Base-by-base conservation (phyloP, 1,140 invertebrate species). In the Megalonaias nervosa region DNA sequence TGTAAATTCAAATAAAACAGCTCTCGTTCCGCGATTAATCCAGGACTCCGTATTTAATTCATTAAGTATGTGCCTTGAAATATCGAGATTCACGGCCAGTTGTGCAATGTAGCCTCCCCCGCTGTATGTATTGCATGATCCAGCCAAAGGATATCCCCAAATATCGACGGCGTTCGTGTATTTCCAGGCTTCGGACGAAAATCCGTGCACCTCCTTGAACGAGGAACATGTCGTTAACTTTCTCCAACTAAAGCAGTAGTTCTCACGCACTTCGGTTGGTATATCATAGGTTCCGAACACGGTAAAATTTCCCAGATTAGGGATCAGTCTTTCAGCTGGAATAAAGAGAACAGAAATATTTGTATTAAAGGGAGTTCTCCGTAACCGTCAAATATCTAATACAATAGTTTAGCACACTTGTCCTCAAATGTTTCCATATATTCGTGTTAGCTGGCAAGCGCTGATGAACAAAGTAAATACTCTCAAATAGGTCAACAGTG, bases 1-100 rank as follows among this genome's bases (percentile, higher is more conserved):
- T 17, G 91, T 91, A 80, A 92, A 92, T 73, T 93, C 92, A 13
- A 92, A 83, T 74, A 93, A 89, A 38, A 93, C 85, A 11, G 92
- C 92, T 82, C 92, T 82, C 1, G 93, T 93, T 21, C 88, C 81
- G n/a, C 86, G 75, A 80, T 93, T 92, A n/a, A 93, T 85, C 93
- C 93, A 93, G 1, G 79, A 82, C 60, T 86, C 74, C 0, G 83
- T 71, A 31, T 90, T 79, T 11, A 93, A 75, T 57, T 88, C 82
- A 15, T 88, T 75, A 12, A 93, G 69, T 55, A 81, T 81, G 59
- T 75, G 60, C 59, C 65, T 68, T 70, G 81, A 70, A 57, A 84
- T 60, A 74, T 84, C 76, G n/a, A 67, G 75, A 68, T 87, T 85
- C 9, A 86, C 81, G 65, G 82, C 76, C 2, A 86, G 75, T 67